These are phyloP conservation scores for Cephus pulcher DNA, from an alignment of 2,888 invertebrate genomes.

Conservation along the genomic window DNA sequence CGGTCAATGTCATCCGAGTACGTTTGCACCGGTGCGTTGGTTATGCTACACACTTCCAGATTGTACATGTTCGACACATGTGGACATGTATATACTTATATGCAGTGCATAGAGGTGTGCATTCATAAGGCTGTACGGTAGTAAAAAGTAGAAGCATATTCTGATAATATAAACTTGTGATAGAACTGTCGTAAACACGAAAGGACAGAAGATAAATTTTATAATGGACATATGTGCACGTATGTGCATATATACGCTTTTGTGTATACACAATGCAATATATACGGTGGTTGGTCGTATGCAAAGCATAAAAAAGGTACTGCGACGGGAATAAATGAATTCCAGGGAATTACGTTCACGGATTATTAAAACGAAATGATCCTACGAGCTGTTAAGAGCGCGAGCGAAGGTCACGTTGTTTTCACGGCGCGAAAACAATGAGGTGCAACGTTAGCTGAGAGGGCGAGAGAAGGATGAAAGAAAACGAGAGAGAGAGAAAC, in stretches of 20 bases:
- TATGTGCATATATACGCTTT: not conserved
- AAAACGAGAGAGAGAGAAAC: not conserved
- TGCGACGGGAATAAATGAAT: not conserved
- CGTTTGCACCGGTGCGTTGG: not conserved
- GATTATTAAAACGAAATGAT: not conserved
- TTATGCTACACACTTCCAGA: not conserved
- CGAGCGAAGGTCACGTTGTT: not conserved
- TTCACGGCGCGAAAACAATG: not conserved
- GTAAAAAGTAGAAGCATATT: not conserved
- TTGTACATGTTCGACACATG: not conserved
- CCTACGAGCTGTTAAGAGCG: not conserved
- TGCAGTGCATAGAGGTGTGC: not conserved
- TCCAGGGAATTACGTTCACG: not conserved
- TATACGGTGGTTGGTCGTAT: not conserved
- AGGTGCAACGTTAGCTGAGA: not conserved
- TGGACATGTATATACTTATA: not conserved
- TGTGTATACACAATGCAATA: not conserved
- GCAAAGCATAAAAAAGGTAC: not conserved
- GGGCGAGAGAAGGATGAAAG: not conserved
- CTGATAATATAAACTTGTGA: not conserved
- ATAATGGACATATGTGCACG: not conserved
- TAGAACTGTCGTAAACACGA: not conserved
- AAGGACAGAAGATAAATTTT: not conserved
- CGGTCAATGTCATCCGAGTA: constrained; percentile 4
- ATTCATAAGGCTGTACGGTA: not conserved